A percentile compares a stretch with the other conserved stretches of the same genome.
Conservation (phyloP, 92 coral and sea anemone genomes). For the Zoanthus sansibaricus region DNA sequence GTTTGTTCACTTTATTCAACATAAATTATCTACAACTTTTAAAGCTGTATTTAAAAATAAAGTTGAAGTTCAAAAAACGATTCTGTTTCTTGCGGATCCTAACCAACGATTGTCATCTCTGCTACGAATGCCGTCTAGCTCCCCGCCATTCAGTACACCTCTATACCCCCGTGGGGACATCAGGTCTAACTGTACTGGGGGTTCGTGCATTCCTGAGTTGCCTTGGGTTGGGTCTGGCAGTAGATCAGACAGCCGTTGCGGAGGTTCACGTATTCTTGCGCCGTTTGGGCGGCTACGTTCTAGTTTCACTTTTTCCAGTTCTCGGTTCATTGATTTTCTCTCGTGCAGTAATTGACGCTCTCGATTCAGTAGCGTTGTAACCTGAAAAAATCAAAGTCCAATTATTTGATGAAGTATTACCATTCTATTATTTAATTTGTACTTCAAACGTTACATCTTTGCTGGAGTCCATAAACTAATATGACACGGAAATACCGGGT, state of each 20-base stretch:
- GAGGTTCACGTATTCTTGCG: conserved; percentile 79
- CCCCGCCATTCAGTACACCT: conserved; percentile 63
- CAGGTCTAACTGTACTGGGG: conserved; percentile 84
- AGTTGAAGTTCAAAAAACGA: conserved; percentile 62
- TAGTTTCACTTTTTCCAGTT: conserved; percentile 86
- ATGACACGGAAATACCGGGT: no score
- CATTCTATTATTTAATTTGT: no score
- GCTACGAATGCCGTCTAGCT: conserved; percentile 75
- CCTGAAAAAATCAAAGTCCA: conserved; percentile 56
- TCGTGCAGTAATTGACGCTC: conserved; percentile 95
- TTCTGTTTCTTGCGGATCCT: conserved; percentile 62
- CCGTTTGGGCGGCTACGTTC: conserved; percentile 87
- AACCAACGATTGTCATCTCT: conserved; percentile 59
- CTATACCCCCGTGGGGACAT: conserved; percentile 89
- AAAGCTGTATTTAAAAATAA: background rate
- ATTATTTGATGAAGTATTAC: background rate
- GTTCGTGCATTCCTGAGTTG: conserved; percentile 66
- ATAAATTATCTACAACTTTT: background rate
- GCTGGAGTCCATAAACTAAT: no score
- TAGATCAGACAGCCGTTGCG: conserved; percentile 83
- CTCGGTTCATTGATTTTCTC: conserved; percentile 83
- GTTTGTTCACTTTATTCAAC: background rate
- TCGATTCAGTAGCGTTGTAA: conserved; percentile 87
- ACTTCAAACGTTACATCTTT: no score
- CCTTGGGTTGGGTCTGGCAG: conserved; percentile 69